Evolutionary conservation across 2,797 vertebrate genomes (phyloP), one percentile per base, ranked within the genome.

Genomic region (Lepidocolaptes lacrymiger): DNA sequence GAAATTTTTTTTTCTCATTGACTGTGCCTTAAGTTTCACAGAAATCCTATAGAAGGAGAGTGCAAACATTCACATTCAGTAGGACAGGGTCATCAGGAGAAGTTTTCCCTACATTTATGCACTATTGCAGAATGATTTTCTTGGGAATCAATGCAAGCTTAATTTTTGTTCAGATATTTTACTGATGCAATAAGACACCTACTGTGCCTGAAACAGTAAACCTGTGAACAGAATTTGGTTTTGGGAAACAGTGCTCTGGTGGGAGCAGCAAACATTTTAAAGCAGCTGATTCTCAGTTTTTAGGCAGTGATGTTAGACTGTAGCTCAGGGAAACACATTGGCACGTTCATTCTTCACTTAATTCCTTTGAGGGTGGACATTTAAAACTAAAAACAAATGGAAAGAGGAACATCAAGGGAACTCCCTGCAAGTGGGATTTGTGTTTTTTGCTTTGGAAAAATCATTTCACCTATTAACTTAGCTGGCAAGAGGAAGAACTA

Each of bases 111-210:
- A 12, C 62, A 24, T 67, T 66, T 85, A 51, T 84, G 46, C 34
- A 28, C 10, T 71, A 30, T 51, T 82, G 66, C 59, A 85, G 85
- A 82, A 76, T 34, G 9, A 34, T 62, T 91, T 95, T 87, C 19
- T 48, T 10, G 2, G 19, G 54, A 64, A 74, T 37, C 28, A 18
- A 34, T 41, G 78, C 89, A 96, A 91, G 82, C 76, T 94, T 94
- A 61, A 71, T 91, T 96, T 88, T 91, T 85, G 54, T 84, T 95
- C 88, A 85, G 56, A 18, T 72, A 58, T 72, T 88, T 88, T 69
- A 64, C 32, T 80, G 72, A 32, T 88, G 56, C 73, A 62, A 14
- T 44, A 73, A 41, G 37, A 51, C 18, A 85, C 20, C 52, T 34
- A 12, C 36, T 89, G 66, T 93, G n/a, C 86, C 68, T 85, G 58